Evolutionary conservation across 1,140 invertebrate species (phyloP).

Genomic region (Zaprionus nigranus): DNA sequence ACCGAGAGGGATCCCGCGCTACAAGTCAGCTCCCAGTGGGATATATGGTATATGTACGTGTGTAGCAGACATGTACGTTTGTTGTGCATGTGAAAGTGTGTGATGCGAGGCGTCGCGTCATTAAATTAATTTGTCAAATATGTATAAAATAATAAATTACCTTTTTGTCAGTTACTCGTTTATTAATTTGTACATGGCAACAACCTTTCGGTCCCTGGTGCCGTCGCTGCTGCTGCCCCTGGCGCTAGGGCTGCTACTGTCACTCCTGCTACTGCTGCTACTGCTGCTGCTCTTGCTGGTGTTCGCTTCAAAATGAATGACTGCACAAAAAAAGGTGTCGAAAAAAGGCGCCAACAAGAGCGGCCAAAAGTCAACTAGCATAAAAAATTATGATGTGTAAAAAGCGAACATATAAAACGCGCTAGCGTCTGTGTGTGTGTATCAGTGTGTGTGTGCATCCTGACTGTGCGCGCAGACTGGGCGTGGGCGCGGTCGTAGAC

Average conservation of each 20-base stretch:
- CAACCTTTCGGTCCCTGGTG: conserved; percentile 64
- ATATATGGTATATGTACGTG: conserved; percentile 9
- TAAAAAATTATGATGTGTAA: conserved; percentile 81
- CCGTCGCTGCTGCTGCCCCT: not conserved
- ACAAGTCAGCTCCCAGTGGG: conserved; percentile 28
- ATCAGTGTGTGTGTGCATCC: not conserved
- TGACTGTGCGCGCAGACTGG: not conserved
- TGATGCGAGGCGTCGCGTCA: conserved; percentile 58
- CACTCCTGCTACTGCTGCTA: not conserved
- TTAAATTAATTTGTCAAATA: conserved; percentile 84
- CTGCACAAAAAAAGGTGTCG: conserved; percentile 57
- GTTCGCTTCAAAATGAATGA: conserved; percentile 47
- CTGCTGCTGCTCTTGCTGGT: conserved; percentile 23
- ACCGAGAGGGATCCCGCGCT: conserved; percentile 2
- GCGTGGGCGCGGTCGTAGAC: conserved; percentile 9
- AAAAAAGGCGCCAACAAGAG: conserved; percentile 44
- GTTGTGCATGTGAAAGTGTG: conserved; percentile 29
- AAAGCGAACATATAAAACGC: conserved; percentile 62
- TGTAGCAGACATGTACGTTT: conserved; percentile 27
- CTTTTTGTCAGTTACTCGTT: conserved; percentile 83
- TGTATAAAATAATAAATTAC: conserved; percentile 83
- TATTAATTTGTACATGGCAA: conserved; percentile 82
- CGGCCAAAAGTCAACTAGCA: conserved; percentile 78
- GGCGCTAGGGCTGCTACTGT: not conserved
- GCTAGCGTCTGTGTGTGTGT: not conserved